Evolutionary conservation across 2,797 vertebrate species (phyloP).

Genomic region (Sebastes taczanowskii): DNA sequence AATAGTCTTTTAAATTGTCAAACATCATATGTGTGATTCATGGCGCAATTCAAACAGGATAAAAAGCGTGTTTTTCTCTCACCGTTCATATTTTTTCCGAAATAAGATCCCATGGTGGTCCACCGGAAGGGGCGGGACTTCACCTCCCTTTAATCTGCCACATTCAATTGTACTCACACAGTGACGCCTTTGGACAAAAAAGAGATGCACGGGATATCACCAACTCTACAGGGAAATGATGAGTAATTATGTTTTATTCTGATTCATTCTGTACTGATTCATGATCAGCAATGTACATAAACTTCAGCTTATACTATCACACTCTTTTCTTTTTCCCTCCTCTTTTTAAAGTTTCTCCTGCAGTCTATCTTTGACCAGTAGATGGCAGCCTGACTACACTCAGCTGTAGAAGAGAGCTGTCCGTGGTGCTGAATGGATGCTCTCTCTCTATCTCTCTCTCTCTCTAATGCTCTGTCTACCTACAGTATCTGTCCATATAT

Average conservation of each 20-base stretch:
- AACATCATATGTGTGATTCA: too few species aligned
- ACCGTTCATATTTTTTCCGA: too few species aligned
- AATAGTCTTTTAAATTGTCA: too few species aligned
- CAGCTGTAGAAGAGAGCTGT: conserved; percentile 31
- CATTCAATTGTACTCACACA: neutral
- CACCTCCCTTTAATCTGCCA: neutral
- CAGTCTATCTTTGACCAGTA: conserved; percentile 52
- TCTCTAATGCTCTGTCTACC: neutral
- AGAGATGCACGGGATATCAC: neutral
- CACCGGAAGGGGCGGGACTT: too few species aligned
- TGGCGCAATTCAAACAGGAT: too few species aligned
- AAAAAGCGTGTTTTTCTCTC: too few species aligned
- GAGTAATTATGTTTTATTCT: neutral
- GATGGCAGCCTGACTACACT: conserved; percentile 73
- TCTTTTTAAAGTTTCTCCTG: neutral
- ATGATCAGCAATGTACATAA: neutral
- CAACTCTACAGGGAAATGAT: neutral
- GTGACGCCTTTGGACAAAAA: neutral
- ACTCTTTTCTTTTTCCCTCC: neutral
- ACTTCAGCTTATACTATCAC: neutral
- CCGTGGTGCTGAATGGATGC: conserved; percentile 50
- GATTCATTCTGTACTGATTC: neutral
- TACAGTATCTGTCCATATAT: neutral
- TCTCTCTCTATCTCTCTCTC: neutral
- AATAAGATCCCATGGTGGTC: too few species aligned